phyloP scores from a whole-genome alignment of 2,113 vertebrate genomes.

The Acrocephalus kingi region DNA sequence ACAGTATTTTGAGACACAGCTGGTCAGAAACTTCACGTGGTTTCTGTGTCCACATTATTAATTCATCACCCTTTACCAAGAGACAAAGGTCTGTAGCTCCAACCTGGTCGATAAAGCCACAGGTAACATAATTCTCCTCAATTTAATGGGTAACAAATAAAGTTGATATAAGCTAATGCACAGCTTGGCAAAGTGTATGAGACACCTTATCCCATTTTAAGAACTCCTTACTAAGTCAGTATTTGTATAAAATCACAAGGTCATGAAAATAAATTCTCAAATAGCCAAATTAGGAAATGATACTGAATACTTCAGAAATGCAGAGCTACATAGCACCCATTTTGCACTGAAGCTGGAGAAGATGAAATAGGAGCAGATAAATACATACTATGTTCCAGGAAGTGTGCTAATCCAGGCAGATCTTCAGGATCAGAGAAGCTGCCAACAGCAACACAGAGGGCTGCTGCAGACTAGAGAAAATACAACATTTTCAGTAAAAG shows the following conservation, averaged over 20 bases:
- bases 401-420: conserved; percentile 95
- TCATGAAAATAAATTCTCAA: background rate
- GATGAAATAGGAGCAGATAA: background rate
- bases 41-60: background rate
- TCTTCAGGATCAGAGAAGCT: conserved; percentile 97
- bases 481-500: conserved; percentile 45
- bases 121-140: background rate
- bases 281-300: background rate
- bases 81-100: background rate
- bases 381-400: conserved; percentile 96
- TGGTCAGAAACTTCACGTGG: background rate
- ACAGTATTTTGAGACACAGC: background rate
- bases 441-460: conserved; percentile 91
- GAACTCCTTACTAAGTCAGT: background rate
- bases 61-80: background rate
- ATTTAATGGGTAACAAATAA: background rate
- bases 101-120: background rate
- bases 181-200: background rate
- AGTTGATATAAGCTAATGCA: background rate
- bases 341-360: background rate
- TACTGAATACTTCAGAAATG: background rate
- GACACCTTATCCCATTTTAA: background rate
- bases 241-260: background rate
- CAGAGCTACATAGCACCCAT: background rate
- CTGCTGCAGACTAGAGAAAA: conserved; percentile 89